Evolutionary conservation across 2,113 vertebrate species (phyloP), one percentile per base, ranked within the genome.

Genomic region (Cochlearius cochlearius): DNA sequence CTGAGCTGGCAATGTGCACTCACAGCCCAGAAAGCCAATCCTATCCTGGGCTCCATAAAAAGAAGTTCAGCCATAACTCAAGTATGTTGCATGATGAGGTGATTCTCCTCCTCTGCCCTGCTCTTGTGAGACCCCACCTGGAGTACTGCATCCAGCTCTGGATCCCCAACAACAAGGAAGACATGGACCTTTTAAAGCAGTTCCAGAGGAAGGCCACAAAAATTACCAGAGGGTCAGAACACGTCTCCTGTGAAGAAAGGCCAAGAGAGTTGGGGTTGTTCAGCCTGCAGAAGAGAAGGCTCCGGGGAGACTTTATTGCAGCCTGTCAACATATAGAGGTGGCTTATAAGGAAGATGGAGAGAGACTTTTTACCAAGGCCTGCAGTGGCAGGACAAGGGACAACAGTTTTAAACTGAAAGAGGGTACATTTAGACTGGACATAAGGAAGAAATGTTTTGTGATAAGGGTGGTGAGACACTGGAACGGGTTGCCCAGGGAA

Each of bases 401-500:
- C 21, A 72, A 50, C 12, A 27, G 10, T 21, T 53, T 53, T 77
- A 36, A 43, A 60, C 9, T 18, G 45, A 55, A 50, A 17, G 2
- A 22, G 2, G 3, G 15, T 21, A 74, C 10, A 17, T 74, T 74
- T 74, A 59, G 13, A 20, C 18, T 36, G 19, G 21, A 59, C 13
- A 34, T 32, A 22, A 45, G 29, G 23, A 60, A 55, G 38, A 74
- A 1, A 14, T 22, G 43, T 50, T 85, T 62, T 86, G 34, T 8
- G 1, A 5, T 64, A 5, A 32, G 15, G 8, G 3, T 55, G 4
- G 4, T 12, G 11, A 76, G 25, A 2, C 11, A 27, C 4, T 17
- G 15, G 11, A 23, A n/a, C 16, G 29, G 20, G 12, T 39, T 87
- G 6, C 17, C 23, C 12, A 38, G 59, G 41, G 9, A 76, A 41